phyloP scores from a whole-genome alignment of 2,113 vertebrate genomes.

The Progne subis region DNA sequence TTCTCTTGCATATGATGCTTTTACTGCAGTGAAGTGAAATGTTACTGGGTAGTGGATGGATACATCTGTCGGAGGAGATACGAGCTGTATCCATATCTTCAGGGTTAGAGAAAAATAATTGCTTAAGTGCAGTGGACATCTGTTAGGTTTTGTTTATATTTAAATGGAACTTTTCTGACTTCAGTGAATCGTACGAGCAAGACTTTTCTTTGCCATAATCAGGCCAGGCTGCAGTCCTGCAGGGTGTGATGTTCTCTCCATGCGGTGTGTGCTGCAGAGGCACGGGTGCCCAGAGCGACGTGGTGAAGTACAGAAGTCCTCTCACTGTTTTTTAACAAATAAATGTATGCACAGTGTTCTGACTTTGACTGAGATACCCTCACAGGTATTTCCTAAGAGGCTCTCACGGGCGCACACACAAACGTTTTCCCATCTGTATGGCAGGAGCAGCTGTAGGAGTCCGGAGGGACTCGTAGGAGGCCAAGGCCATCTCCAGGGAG shows the following conservation, averaged over 20 bases:
- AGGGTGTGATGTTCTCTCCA: neutral
- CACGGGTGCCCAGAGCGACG: fast-evolving
- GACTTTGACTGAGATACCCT: neutral
- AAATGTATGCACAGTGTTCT: neutral
- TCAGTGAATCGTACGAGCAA: neutral
- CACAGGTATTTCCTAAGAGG: neutral
- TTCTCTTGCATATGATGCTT: neutral
- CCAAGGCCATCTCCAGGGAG: neutral
- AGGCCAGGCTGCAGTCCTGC: neutral
- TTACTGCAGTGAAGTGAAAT: neutral
- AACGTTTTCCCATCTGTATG: neutral
- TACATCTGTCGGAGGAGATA: neutral
- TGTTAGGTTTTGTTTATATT: neutral
- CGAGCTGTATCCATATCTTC: fast-evolving
- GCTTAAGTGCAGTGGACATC: neutral
- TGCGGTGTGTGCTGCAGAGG: neutral
- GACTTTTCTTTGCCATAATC: neutral
- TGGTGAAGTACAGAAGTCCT: neutral
- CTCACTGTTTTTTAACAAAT: neutral
- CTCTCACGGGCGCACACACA: fast-evolving
- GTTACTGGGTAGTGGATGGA: neutral
- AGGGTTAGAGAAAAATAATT: neutral
- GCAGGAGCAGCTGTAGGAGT: neutral
- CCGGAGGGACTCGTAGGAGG: neutral
- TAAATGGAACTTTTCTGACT: neutral